These are phyloP conservation scores for Lamprotornis superbus DNA, from an alignment of 2,113 vertebrate species.

Conservation along the genomic window DNA sequence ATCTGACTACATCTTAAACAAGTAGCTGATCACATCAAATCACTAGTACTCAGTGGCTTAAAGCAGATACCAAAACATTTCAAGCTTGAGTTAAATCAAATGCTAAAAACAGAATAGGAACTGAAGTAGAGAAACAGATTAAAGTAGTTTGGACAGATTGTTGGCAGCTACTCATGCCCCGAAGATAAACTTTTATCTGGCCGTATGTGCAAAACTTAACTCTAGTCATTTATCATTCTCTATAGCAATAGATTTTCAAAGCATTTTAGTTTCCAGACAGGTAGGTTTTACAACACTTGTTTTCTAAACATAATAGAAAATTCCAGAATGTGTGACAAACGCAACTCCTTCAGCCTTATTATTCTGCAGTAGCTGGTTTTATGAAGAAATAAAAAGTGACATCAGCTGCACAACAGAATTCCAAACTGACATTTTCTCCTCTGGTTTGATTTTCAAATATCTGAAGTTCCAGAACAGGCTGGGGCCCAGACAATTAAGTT, in stretches of 20 bases:
- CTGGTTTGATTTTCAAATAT: conserved; percentile 5
- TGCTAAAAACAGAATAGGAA: conserved; percentile 75
- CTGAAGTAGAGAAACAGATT: conserved; percentile 82
- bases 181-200: conserved; percentile 84
- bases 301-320: conserved; percentile 58
- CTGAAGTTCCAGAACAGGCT: not conserved
- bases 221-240: conserved; percentile 84
- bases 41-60: conserved; percentile 46
- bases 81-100: conserved; percentile 77
- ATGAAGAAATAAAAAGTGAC: conserved; percentile 22
- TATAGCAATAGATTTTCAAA: conserved; percentile 77
- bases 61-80: conserved; percentile 79
- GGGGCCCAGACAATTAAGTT: not conserved
- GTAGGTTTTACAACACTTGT: conserved; percentile 50
- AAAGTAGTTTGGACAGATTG: conserved; percentile 81
- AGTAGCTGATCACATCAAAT: conserved; percentile 38
- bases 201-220: conserved; percentile 79
- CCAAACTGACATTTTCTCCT: not conserved
- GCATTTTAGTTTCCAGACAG: conserved; percentile 71
- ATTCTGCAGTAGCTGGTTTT: not conserved
- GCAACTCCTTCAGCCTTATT: conserved; percentile 8
- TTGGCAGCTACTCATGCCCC: conserved; percentile 83
- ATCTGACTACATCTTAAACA: conserved; percentile 33
- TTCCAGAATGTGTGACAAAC: conserved; percentile 36
- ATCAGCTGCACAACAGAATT: conserved; percentile 4